Percentiles rank a stretch among this genome's conserved stretches.
These are phyloP conservation scores for Hydractinia echinata DNA, from an alignment of 30 jellyfish, hydroid and myxozoan species.

Conservation along the genomic window DNA sequence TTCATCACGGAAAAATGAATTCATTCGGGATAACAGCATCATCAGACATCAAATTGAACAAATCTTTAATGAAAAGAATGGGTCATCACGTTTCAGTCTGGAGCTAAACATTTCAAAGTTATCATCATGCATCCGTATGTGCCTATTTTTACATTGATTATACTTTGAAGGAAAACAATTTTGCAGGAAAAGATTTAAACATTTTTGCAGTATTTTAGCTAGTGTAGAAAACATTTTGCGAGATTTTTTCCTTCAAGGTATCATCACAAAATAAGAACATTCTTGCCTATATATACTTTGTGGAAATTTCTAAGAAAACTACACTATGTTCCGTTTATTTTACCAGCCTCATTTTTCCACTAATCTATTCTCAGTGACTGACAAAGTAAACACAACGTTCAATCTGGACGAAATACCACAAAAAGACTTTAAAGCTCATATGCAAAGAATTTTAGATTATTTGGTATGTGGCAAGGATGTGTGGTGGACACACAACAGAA, in stretches of 20 bases:
- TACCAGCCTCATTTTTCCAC: neutral
- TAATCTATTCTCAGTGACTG: neutral
- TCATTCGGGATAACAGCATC: neutral
- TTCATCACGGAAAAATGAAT: neutral
- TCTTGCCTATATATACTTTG: too few relatives aligned
- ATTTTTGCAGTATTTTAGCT: too few relatives aligned
- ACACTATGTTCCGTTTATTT: neutral
- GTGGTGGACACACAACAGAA: neutral
- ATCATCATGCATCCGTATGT: neutral
- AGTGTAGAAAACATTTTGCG: too few relatives aligned
- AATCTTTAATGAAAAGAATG: neutral
- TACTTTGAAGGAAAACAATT: too few relatives aligned
- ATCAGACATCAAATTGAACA: neutral
- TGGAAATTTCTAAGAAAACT: too few relatives aligned
- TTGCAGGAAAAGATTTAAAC: too few relatives aligned
- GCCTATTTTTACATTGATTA: neutral
- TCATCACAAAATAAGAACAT: too few relatives aligned
- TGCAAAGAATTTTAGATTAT: neutral
- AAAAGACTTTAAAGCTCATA: neutral
- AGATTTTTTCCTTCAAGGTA: too few relatives aligned
- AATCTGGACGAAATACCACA: conserved; percentile 1
- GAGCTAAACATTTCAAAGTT: neutral
- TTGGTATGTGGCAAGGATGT: neutral
- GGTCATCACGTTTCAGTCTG: neutral
- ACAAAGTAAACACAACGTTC: neutral